A percentile compares a stretch with the other conserved stretches of the same genome.
Conservation (phyloP, 2,797 vertebrate species). For the Halcyon chelicuti region DNA sequence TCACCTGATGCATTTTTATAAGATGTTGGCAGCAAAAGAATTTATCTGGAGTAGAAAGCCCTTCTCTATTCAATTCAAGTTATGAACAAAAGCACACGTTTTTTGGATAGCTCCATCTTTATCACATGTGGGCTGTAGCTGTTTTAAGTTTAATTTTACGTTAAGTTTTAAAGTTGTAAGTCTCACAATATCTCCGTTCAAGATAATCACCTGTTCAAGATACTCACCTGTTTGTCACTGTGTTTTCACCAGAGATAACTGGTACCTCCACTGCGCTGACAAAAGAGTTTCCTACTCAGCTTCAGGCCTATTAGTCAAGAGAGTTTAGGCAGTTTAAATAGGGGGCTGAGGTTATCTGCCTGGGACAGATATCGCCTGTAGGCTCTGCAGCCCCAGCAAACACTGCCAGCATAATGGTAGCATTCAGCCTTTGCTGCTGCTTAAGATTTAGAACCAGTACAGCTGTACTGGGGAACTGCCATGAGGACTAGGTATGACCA, state of each 20-base stretch:
- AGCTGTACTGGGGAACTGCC: accelerated
- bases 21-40: background rate
- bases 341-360: background rate
- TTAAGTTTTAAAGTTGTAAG: background rate
- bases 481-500: background rate
- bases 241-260: background rate
- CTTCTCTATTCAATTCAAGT: background rate
- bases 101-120: background rate
- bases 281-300: background rate
- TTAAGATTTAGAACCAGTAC: background rate
- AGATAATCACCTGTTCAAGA: background rate
- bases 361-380: background rate
- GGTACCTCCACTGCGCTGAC: background rate
- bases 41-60: background rate
- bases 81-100: background rate
- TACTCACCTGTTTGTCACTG: background rate
- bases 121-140: background rate
- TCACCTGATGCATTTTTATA: background rate
- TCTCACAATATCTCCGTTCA: background rate
- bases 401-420: background rate
- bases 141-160: background rate
- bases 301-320: background rate
- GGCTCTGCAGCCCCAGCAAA: background rate
- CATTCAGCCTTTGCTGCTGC: background rate
- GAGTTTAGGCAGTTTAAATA: background rate